Evolutionary conservation across 2,888 invertebrate species (phyloP).

Genomic region (Archips crataeganus): DNA sequence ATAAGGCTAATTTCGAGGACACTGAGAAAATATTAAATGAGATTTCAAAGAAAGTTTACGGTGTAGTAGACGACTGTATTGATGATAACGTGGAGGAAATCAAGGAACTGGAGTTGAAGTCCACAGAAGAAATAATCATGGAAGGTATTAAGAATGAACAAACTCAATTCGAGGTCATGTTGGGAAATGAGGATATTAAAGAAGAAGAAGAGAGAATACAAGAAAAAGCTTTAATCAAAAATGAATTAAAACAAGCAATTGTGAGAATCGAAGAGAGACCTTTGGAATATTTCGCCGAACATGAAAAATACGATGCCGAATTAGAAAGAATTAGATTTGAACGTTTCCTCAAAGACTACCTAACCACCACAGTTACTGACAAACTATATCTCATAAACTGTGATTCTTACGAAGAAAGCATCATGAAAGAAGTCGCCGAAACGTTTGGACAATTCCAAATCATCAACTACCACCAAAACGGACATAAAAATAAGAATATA

Average conservation of each 20-base stretch:
- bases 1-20: constrained; percentile 43
- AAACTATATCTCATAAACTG: constrained; percentile 76
- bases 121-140: constrained; percentile 21
- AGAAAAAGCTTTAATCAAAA: constrained; percentile 30
- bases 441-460: constrained; percentile 67
- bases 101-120: constrained; percentile 10
- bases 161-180: constrained; percentile 62
- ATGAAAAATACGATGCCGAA: constrained; percentile 72
- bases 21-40: constrained; percentile 36
- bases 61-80: constrained; percentile 49
- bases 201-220: constrained; percentile 57
- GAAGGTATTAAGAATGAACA: constrained; percentile 30
- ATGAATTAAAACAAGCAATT: constrained; percentile 29
- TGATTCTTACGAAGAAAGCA: constrained; percentile 70
- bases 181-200: constrained; percentile 69
- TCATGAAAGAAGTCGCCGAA: constrained; percentile 66
- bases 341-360: constrained; percentile 63
- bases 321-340: constrained; percentile 65
- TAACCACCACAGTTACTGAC: constrained; percentile 49
- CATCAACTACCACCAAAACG: constrained; percentile 73
- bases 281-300: constrained; percentile 70
- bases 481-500: constrained; percentile 67
- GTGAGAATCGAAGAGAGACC: constrained; percentile 49
- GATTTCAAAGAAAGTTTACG: constrained; percentile 38
- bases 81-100: constrained; percentile 43